Evolutionary conservation across 92 coral and sea anemone species (phyloP), one percentile per base, ranked within the genome.

Genomic region (Siderastrea radians): DNA sequence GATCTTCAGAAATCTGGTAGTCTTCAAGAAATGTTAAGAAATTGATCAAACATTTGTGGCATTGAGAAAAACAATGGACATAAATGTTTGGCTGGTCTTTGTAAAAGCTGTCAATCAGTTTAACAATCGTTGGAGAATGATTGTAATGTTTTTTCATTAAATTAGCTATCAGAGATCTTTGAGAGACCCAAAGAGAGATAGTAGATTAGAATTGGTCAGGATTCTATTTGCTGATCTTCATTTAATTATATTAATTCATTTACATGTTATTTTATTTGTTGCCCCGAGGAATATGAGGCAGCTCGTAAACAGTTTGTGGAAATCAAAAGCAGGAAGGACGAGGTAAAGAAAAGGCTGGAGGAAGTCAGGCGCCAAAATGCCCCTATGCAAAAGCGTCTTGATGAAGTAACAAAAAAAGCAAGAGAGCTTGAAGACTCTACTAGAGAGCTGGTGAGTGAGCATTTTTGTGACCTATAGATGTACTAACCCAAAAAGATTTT

Each of bases 221-320:
- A 26, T 26, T 26, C 38, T 26, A 26, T 26, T 26, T 26, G 38
- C 38, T 26, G 38, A 26, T 26, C 38, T 26, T 26, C 38, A 26
- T 26, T 26, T 26, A 26, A 26, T 26, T 26, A 26, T 26, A 26
- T 26, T 26, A 26, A 26, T 26, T 26, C 38, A 60, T 60, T 64
- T 3, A 16, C 38, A 64, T 64, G n/a, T 17, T 16, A 6, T 19
- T 7, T 38, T 13, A 44, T 8, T 70, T 3, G 6, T 48, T 65
- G 3, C 62, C 13, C 58, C 11, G 51, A 97, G 99, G 99, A 97
- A 93, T 97, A 95, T 81, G 99, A 97, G 84, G 95, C 83, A 58
- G 92, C 98, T 15, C 91, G 99, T 60, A 86, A 94, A 45, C 85
- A 87, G 78, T 97, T 97, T 87, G 93, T 97, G 63, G 98, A 96